Percentiles rank a stretch among this genome's conserved stretches.
These are phyloP conservation scores for Xerus inauris DNA, from an alignment of 2,113 vertebrate genomes.

Conservation along the genomic window DNA sequence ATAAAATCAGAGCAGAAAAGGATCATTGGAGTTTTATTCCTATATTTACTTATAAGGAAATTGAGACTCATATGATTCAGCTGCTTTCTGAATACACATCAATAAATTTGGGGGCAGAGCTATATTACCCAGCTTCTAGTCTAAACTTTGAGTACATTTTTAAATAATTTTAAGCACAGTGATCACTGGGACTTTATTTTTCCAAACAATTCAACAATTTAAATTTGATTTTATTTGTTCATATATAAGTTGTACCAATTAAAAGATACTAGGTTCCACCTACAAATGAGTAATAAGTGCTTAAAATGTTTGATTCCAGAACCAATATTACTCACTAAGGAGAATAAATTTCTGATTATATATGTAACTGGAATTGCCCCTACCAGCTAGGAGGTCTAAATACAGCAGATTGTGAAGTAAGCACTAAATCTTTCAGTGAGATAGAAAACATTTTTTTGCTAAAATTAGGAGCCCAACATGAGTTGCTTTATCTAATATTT, in stretches of 20 bases:
- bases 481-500: neutral
- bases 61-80: neutral
- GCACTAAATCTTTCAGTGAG: neutral
- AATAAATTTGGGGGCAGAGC: neutral
- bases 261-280: neutral
- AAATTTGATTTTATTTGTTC: slow-evolving; percentile 18
- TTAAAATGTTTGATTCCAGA: slow-evolving; percentile 27
- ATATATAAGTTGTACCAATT: neutral
- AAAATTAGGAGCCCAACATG: slow-evolving; percentile 14
- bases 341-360: neutral
- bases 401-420: neutral
- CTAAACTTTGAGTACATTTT: slow-evolving; percentile 11
- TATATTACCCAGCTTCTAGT: neutral
- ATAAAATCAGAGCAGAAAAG: neutral
- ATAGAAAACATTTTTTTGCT: neutral
- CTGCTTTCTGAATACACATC: neutral
- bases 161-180: neutral
- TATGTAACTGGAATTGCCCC: neutral
- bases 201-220: neutral
- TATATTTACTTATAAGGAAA: neutral
- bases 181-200: neutral
- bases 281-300: neutral
- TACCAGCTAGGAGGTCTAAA: neutral
- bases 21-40: neutral
- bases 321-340: neutral